Percentiles rank a stretch among this genome's conserved stretches.
phyloP scores from a whole-genome alignment of 2,888 invertebrate genomes.

The Ennomos fuscantarius region DNA sequence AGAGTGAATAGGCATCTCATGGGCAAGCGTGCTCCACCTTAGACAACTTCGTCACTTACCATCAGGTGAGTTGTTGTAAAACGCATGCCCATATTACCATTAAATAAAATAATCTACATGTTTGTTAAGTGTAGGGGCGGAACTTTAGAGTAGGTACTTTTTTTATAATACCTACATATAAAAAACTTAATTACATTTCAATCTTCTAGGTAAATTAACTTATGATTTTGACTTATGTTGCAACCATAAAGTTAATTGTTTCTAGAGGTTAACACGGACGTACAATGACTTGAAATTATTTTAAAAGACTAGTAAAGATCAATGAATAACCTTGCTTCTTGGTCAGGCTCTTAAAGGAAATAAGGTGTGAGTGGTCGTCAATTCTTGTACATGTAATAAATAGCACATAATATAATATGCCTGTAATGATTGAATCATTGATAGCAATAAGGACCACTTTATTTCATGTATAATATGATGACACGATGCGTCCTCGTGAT shows the following conservation, averaged over 20 bases:
- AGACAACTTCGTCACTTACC: too few relatives aligned
- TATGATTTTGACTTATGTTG: neutral
- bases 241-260: neutral
- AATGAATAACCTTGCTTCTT: conserved; percentile 13
- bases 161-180: too few relatives aligned
- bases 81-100: too few relatives aligned
- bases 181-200: neutral
- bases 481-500: conserved; percentile 17
- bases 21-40: too few relatives aligned
- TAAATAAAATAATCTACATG: neutral
- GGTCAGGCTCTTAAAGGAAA: conserved; percentile 2
- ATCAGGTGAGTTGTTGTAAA: too few relatives aligned
- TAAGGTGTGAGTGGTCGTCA: conserved; percentile 15
- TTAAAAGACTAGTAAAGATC: conserved; percentile 9
- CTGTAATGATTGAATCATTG: conserved; percentile 10
- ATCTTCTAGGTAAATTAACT: neutral
- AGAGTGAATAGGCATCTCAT: too few relatives aligned
- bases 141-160: neutral
- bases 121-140: neutral
- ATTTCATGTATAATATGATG: conserved; percentile 25
- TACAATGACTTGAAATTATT: conserved; percentile 10
- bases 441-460: conserved; percentile 14
- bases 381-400: conserved; percentile 15
- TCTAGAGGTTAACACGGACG: conserved; percentile 5
- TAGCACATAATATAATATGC: conserved; percentile 14